Evolutionary conservation across 92 coral and sea anemone species (phyloP).

Genomic region (Paramuricea clavata): DNA sequence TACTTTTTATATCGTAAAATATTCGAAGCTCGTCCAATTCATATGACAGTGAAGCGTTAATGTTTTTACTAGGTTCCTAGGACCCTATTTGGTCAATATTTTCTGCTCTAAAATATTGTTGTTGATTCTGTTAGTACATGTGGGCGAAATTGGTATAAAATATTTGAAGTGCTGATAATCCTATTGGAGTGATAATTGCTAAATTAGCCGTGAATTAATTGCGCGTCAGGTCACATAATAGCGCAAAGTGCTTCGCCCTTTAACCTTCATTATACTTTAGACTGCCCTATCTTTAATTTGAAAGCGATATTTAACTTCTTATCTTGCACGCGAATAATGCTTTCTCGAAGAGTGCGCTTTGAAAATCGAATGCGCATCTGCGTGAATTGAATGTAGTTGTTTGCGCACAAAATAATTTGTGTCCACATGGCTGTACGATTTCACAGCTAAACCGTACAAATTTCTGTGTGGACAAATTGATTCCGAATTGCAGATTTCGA

Average conservation of each 20-base stretch:
- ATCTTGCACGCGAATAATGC: too few relatives aligned
- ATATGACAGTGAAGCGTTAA: neutral
- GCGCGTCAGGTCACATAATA: neutral
- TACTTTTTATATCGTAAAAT: too few relatives aligned
- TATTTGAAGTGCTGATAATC: neutral
- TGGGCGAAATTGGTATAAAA: neutral
- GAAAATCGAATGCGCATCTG: too few relatives aligned
- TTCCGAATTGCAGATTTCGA: too few relatives aligned
- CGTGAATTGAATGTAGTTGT: too few relatives aligned
- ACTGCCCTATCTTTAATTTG: neutral
- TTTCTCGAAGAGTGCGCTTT: too few relatives aligned
- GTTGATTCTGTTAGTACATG: neutral
- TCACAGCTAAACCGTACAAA: too few relatives aligned
- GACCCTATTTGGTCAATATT: neutral
- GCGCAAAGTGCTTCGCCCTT: neutral
- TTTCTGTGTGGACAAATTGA: too few relatives aligned
- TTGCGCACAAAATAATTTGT: too few relatives aligned
- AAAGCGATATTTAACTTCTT: too few relatives aligned
- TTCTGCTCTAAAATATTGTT: neutral
- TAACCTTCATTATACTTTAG: neutral
- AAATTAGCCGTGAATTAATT: constrained; percentile 25
- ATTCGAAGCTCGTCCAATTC: neutral
- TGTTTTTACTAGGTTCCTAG: neutral
- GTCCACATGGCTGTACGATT: too few relatives aligned
- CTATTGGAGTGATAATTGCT: neutral